These are phyloP conservation scores for Drosophila prostipennis DNA, from an alignment of 2,888 invertebrate species.

Conservation along the genomic window DNA sequence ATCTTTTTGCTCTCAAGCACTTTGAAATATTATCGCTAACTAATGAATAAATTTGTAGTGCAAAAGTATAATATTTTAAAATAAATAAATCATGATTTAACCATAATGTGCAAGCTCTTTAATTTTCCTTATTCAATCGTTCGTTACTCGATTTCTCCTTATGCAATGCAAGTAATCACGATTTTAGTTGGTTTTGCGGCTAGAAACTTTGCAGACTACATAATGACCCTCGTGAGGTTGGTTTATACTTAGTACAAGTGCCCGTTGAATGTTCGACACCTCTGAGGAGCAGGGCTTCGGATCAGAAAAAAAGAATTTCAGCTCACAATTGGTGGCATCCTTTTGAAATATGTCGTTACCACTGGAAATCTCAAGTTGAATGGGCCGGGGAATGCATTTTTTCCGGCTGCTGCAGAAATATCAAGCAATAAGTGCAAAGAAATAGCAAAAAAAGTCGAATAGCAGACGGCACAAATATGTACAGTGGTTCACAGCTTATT, in stretches of 20 bases:
- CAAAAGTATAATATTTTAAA: too few relatives aligned
- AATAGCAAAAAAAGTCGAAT: conserved; percentile 19
- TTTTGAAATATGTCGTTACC: conserved; percentile 40
- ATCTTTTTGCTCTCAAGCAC: neutral
- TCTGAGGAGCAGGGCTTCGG: conserved; percentile 3
- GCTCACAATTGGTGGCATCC: conserved; percentile 33
- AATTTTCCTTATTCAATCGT: neutral
- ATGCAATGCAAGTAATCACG: neutral
- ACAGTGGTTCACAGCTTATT: too few relatives aligned
- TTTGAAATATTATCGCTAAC: too few relatives aligned
- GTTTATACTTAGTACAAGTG: conserved; percentile 8
- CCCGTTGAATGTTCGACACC: conserved; percentile 17
- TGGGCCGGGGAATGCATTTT: conserved; percentile 38
- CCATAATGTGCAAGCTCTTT: too few relatives aligned
- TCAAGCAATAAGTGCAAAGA: conserved; percentile 16
- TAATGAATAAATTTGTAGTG: too few relatives aligned
- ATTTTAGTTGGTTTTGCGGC: neutral
- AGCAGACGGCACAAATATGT: conserved; percentile 34
- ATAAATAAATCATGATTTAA: too few relatives aligned
- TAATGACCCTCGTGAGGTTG: conserved; percentile 5
- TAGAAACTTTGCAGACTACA: neutral
- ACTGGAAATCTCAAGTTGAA: conserved; percentile 35
- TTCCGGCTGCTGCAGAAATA: conserved; percentile 19
- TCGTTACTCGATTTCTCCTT: neutral
- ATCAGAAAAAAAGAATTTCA: conserved; percentile 13